A percentile compares a stretch with the other conserved stretches of the same genome.
Conservation (phyloP, 2,888 invertebrate genomes). For the Calliphora vomitoria region DNA sequence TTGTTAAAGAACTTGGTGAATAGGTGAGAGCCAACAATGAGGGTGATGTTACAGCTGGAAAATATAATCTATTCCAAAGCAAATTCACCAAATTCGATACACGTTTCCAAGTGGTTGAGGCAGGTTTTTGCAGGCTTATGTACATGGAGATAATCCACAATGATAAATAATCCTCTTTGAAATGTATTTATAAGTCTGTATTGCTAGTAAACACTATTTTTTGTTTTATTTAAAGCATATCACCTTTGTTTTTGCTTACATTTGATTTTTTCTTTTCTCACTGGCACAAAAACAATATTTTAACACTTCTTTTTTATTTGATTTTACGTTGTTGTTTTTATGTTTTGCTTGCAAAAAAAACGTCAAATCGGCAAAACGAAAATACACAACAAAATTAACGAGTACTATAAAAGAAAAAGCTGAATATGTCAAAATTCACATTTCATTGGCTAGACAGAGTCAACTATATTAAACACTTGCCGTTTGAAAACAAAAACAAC, state of each 20-base stretch:
- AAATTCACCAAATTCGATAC: constrained; percentile 87
- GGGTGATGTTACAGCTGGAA: constrained; percentile 77
- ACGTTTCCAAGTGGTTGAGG: constrained; percentile 89
- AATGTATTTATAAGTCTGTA: constrained; percentile 14
- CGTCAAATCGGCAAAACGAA: constrained; percentile 56
- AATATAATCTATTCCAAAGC: constrained; percentile 87
- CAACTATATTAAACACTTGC: constrained; percentile 16
- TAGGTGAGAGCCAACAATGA: constrained; percentile 73
- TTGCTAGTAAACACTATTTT: constrained; percentile 2
- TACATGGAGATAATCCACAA: constrained; percentile 78
- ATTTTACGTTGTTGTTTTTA: constrained; percentile 20
- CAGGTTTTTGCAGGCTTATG: constrained; percentile 87
- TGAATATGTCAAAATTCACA: not conserved
- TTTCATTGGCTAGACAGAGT: constrained; percentile 27
- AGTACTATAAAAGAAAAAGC: not conserved
- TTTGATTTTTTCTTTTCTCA: constrained; percentile 18
- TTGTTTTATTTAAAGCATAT: constrained; percentile 5
- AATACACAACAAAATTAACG: constrained; percentile 23
- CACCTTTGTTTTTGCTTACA: constrained; percentile 35
- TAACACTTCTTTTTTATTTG: constrained; percentile 3
- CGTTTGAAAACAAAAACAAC: constrained; percentile 10
- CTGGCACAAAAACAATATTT: constrained; percentile 31
- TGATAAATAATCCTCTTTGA: constrained; percentile 34
- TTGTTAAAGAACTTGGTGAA: constrained; percentile 53
- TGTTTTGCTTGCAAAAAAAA: constrained; percentile 59